Base-by-base conservation (phyloP, 2,797 vertebrate genomes). In the Alauda arvensis region DNA sequence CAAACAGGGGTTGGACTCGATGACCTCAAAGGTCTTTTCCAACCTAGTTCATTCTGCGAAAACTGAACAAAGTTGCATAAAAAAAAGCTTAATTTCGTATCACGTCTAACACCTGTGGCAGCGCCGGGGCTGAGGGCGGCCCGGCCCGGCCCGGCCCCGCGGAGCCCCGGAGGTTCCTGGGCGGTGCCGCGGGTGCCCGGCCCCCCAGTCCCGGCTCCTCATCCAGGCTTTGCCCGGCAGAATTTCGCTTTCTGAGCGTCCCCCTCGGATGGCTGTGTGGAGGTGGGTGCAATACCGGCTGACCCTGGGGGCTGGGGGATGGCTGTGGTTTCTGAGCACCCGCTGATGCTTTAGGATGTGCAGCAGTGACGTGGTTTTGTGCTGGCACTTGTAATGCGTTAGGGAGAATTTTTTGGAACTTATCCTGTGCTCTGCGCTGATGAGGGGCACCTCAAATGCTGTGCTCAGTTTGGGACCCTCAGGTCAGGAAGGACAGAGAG, bases 201-300 rank as follows among this genome's bases (percentile, higher is more conserved):
- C 10, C 18, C 4, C 12, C 24, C 24, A 1, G 3, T 24, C 61
- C 24, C 24, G 14, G 29, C 18, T 1, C 0, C 10, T 23, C 8
- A 8, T 40, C 9, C 16, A 4, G 55, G 5, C 14, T 49, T 29
- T 5, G 1, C 7, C 8, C 0, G 3, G 8, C 8, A 6, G 29
- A 23, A 2, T 67, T n/a, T 7, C 4, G 8, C 0, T 15, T 17
- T 52, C 40, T 6, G 39, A 26, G 21, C 0, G 0, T 4, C 31
- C 8, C 19, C 12, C 21, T 15, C 6, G 10, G 16, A 6, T 24
- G 6, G 4, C 8, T 0, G 0, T 16, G 6, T 21, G 15, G 6
- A 34, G 37, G 31, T 8, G 9, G 5, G 31, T 15, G n/a, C 5
- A 5, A 6, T 45, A 10, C 6, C 13, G 23, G 6, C 17, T 18